Base-by-base conservation (phyloP, 2,888 invertebrate genomes). In the Periphyllus acericola region DNA sequence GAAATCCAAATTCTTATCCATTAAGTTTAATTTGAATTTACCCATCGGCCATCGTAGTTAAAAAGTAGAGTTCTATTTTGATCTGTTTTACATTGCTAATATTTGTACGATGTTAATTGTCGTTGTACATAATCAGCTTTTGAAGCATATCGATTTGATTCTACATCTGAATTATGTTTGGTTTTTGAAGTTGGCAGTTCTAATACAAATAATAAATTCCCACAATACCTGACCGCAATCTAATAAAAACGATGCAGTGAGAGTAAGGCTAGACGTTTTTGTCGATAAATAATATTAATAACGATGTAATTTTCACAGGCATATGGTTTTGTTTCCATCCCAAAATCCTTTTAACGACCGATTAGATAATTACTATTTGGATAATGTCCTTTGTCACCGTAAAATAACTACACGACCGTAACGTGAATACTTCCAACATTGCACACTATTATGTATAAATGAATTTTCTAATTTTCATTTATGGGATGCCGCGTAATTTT, bases 391-490 rank as follows among this genome's bases (percentile, higher is more conserved):
- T n/a, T 14, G 19, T 29, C 19, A 19, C 55, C 19, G 19, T 55
- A 71, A 46, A 83, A 29, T 60, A 21, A 36, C 14, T 46, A 11
- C n/a, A 19, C n/a, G 0, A 36, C n/a, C 74, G 21, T 29, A n/a
- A 60, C 25, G 21, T 29, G 3, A 46, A 71, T 71, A 60, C 25
- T 25, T 82, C 82, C 25, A 46, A 32, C 46, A 25, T 21, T 81
- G 9, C 9, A 6, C 9, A 60, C 3, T 60, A 60, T 60, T 60
- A 25, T 60, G 21, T 60, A 60, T 71, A 68, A 32, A 82, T 46
- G 46, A 32, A 82, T 71, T 82, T 83, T 83, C 29, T 75, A 75
- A 74, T 83, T 83, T 75, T 36, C 75, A 60, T 60, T 60, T 75
- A 75, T 60, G 32, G 25, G 55, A 0, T 32, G 5, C 14, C n/a